Evolutionary conservation across 2,888 invertebrate species (phyloP).

Genomic region (Drosophila buzzatii): DNA sequence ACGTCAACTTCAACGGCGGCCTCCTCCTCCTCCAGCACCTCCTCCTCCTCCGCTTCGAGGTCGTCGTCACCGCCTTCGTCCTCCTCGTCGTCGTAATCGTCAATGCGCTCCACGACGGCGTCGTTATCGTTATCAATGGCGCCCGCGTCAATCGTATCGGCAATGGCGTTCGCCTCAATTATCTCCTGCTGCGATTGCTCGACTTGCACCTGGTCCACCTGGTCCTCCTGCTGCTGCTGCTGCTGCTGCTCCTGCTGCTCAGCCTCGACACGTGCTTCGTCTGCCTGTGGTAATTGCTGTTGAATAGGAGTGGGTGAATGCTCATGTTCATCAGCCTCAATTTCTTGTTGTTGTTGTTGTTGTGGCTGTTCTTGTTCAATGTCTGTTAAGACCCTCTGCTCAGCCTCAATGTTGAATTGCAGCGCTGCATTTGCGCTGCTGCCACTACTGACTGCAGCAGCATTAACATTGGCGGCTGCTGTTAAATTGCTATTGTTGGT

Average conservation of each 20-base stretch:
- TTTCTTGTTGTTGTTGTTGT: slow-evolving; percentile 35
- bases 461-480: slow-evolving; percentile 46
- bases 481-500: slow-evolving; percentile 59
- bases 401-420: slow-evolving; percentile 35
- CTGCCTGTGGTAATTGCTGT: slow-evolving; percentile 60
- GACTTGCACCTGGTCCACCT: slow-evolving; percentile 23
- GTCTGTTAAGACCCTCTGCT: slow-evolving; percentile 22
- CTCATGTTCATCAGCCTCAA: slow-evolving; percentile 55
- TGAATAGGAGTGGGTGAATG: slow-evolving; percentile 78
- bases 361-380: slow-evolving; percentile 44
- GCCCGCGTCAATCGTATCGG: slow-evolving; percentile 71
- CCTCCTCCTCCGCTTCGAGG: slow-evolving; percentile 41
- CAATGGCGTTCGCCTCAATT: slow-evolving; percentile 62
- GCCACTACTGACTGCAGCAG: slow-evolving; percentile 27
- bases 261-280: slow-evolving; percentile 25
- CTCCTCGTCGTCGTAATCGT: slow-evolving; percentile 73
- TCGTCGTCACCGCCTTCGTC: slow-evolving; percentile 61
- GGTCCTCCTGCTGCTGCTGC: slow-evolving; percentile 22
- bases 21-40: slow-evolving; percentile 29
- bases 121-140: slow-evolving; percentile 60
- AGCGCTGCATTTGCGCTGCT: slow-evolving; percentile 30
- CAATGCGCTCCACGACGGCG: slow-evolving; percentile 75
- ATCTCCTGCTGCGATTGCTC: slow-evolving; percentile 33
- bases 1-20: slow-evolving; percentile 19
- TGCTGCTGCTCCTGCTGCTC: slow-evolving; percentile 13